phyloP scores from a whole-genome alignment of 2,113 vertebrate species.

The Anarhynchus alexandrinus region DNA sequence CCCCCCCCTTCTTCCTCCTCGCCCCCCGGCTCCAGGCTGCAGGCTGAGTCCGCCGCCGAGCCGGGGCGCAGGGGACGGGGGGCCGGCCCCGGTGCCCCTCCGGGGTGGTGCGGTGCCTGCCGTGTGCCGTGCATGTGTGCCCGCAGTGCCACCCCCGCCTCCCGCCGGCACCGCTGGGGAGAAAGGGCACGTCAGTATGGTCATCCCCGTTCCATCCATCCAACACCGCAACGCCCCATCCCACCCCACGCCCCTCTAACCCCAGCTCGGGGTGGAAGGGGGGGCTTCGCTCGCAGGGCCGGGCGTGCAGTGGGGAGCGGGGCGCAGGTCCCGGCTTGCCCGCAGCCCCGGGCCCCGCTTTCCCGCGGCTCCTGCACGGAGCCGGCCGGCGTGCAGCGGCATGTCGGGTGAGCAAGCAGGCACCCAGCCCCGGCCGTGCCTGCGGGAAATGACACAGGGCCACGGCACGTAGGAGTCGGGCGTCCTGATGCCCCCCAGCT shows the following conservation, averaged over 20 bases:
- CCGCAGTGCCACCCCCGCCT: slow-evolving; percentile 71
- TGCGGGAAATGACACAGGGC: slow-evolving; percentile 50
- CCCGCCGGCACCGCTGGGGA: slow-evolving; percentile 80
- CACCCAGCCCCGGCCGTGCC: slow-evolving; percentile 42
- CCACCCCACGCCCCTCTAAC: neutral
- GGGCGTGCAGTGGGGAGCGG: neutral
- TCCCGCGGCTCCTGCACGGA: slow-evolving; percentile 39
- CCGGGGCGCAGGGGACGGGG: slow-evolving; percentile 45
- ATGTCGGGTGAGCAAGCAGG: slow-evolving; percentile 56
- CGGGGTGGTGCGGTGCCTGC: slow-evolving; percentile 75
- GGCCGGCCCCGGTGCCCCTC: slow-evolving; percentile 16
- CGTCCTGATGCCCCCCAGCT: neutral
- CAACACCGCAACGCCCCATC: neutral
- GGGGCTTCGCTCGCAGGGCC: neutral
- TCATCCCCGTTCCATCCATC: accelerated
- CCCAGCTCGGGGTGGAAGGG: too few species aligned
- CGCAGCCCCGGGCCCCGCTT: slow-evolving; percentile 53
- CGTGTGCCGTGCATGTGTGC: slow-evolving; percentile 82
- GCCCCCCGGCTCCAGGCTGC: slow-evolving; percentile 81
- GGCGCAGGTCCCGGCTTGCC: slow-evolving; percentile 35
- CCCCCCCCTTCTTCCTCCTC: slow-evolving; percentile 71
- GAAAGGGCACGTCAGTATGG: neutral
- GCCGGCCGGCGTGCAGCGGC: slow-evolving; percentile 45
- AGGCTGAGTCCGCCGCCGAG: slow-evolving; percentile 86
- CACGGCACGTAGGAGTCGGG: slow-evolving; percentile 22